Evolutionary conservation across 2,113 vertebrate genomes (phyloP).

Genomic region (Elaphurus davidianus): DNA sequence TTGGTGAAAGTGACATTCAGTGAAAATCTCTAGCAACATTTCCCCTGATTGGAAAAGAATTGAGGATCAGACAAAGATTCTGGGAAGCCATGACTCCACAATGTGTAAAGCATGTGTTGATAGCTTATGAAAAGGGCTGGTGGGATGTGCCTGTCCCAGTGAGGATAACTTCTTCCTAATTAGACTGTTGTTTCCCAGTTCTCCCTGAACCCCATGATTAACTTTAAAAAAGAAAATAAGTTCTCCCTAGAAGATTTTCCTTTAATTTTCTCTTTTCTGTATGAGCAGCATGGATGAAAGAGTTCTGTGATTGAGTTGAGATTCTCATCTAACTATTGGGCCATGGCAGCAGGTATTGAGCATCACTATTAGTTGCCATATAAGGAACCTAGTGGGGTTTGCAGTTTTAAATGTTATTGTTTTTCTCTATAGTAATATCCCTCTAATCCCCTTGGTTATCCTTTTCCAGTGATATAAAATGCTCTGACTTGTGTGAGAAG

Average conservation of each 20-base stretch:
- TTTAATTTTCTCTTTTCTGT: constrained; percentile 44
- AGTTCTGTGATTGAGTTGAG: constrained; percentile 18
- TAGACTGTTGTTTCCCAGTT: constrained; percentile 1
- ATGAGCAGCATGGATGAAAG: constrained; percentile 27
- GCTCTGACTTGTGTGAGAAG: constrained; percentile 11
- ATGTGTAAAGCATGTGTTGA: not conserved
- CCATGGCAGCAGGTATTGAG: not conserved
- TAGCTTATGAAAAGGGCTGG: not conserved
- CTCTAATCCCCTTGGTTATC: not conserved
- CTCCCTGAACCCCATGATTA: not conserved
- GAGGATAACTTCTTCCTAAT: not conserved
- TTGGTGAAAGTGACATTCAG: not conserved
- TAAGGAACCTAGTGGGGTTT: not conserved
- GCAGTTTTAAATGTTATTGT: not conserved
- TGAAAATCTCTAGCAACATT: not conserved
- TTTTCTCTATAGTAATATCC: not conserved
- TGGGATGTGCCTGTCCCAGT: not conserved
- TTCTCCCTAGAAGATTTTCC: not conserved
- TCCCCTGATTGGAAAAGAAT: not conserved
- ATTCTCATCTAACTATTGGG: constrained; percentile 33
- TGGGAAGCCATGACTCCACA: not conserved
- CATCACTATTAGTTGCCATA: not conserved
- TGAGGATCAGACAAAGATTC: not conserved
- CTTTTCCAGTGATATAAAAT: not conserved
- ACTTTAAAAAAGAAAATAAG: not conserved